A percentile compares a stretch with the other conserved stretches of the same genome.
Conservation (phyloP, 2,113 vertebrate species). For the Ailurus styani region DNA sequence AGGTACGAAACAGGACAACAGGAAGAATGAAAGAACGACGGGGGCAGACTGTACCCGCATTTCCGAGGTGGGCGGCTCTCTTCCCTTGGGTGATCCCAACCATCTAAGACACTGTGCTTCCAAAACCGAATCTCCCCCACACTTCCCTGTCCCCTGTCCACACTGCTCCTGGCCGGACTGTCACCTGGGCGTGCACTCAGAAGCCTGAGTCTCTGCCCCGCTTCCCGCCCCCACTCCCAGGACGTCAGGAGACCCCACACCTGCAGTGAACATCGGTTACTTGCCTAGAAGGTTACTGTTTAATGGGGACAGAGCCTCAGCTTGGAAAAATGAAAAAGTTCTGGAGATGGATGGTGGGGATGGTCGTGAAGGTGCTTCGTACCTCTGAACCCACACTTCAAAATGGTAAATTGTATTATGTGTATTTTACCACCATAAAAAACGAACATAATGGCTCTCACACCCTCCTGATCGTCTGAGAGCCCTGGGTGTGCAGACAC, state of each 20-base stretch:
- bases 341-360: neutral
- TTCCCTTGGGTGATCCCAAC: neutral
- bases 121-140: neutral
- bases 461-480: neutral
- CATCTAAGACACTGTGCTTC: neutral
- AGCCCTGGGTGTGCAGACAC: fast-evolving
- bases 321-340: neutral
- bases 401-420: neutral
- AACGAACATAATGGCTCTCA: neutral
- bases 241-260: neutral
- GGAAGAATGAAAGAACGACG: neutral
- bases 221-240: neutral
- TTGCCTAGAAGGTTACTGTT: neutral
- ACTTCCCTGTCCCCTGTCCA: neutral
- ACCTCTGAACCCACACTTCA: neutral
- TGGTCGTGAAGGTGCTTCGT: neutral
- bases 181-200: no score
- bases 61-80: neutral
- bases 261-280: neutral
- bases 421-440: neutral
- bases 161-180: neutral
- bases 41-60: neutral
- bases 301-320: neutral
- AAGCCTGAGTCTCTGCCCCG: neutral
- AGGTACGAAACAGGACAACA: neutral